A percentile compares a stretch with the other conserved stretches of the same genome.
Evolutionary conservation across 2,113 vertebrate species (phyloP).

Genomic region (Seriola quinqueradiata): DNA sequence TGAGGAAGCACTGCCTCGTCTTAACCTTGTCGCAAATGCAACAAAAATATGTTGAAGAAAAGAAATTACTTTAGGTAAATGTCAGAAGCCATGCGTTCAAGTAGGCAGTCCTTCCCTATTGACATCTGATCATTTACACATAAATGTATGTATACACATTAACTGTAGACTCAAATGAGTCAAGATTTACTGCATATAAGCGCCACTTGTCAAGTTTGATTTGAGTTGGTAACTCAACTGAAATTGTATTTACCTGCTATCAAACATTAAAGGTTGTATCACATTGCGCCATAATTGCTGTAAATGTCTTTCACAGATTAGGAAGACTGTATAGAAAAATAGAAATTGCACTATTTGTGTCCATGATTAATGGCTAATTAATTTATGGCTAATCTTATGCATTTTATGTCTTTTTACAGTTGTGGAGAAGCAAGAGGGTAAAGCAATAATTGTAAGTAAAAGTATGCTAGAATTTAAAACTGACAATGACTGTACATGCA

Average conservation of each 20-base stretch:
- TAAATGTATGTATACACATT: neutral
- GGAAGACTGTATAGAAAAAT: neutral
- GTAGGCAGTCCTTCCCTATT: no score
- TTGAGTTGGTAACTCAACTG: neutral
- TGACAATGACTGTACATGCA: neutral
- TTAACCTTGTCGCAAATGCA: neutral
- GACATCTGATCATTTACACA: no score
- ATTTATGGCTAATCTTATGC: neutral
- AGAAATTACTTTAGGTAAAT: neutral
- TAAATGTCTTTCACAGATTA: neutral
- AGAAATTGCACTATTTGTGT: neutral
- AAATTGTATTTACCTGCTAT: neutral
- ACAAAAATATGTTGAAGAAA: neutral
- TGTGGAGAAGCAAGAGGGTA: constrained; percentile 78
- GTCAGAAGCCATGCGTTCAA: no score
- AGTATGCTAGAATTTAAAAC: neutral
- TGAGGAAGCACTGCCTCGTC: neutral
- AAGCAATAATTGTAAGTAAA: constrained; percentile 78
- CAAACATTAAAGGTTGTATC: neutral
- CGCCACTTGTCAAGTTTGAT: neutral
- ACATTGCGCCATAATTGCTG: neutral
- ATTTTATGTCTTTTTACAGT: constrained; percentile 72
- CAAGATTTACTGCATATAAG: neutral
- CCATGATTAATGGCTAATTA: neutral
- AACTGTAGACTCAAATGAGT: neutral